These are phyloP conservation scores for Tragelaphus eurycerus DNA, from an alignment of 2,797 vertebrate species.

Conservation along the genomic window DNA sequence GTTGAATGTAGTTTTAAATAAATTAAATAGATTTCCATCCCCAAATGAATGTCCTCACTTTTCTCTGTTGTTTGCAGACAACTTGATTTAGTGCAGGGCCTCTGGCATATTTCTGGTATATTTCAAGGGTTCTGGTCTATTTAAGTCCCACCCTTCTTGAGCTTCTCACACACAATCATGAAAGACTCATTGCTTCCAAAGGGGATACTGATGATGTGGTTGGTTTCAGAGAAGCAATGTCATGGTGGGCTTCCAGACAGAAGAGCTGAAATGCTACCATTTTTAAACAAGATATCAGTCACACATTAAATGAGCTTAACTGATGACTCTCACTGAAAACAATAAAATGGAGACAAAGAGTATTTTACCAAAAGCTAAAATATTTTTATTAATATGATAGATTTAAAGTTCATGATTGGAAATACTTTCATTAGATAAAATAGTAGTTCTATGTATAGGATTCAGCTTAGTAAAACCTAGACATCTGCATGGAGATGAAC, in stretches of 20 bases:
- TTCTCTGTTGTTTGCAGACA: slow-evolving; percentile 59
- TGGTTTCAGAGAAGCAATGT: not conserved
- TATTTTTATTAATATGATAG: not conserved
- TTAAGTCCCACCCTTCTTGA: slow-evolving; percentile 12
- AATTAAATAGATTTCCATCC: slow-evolving; percentile 56
- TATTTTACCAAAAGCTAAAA: not conserved
- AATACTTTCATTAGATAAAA: not conserved
- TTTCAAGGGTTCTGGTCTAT: slow-evolving; percentile 55
- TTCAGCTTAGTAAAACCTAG: not conserved
- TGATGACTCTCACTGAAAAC: not conserved
- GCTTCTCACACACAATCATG: slow-evolving; percentile 35
- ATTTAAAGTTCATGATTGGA: not conserved
- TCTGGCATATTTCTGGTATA: slow-evolving; percentile 48
- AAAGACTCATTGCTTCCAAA: slow-evolving; percentile 19
- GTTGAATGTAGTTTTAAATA: slow-evolving; percentile 57
- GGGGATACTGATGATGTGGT: slow-evolving; percentile 1
- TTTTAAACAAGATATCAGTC: not conserved
- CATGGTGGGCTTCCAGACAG: not conserved
- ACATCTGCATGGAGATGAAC: not conserved
- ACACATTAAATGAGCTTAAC: not conserved
- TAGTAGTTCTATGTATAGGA: not conserved
- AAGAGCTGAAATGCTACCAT: not conserved
- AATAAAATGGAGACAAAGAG: not conserved
- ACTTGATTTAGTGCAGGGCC: slow-evolving; percentile 49
- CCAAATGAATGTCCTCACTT: not conserved